phyloP scores from a whole-genome alignment of 2,888 invertebrate genomes.

The Augochlorella aurata region DNA sequence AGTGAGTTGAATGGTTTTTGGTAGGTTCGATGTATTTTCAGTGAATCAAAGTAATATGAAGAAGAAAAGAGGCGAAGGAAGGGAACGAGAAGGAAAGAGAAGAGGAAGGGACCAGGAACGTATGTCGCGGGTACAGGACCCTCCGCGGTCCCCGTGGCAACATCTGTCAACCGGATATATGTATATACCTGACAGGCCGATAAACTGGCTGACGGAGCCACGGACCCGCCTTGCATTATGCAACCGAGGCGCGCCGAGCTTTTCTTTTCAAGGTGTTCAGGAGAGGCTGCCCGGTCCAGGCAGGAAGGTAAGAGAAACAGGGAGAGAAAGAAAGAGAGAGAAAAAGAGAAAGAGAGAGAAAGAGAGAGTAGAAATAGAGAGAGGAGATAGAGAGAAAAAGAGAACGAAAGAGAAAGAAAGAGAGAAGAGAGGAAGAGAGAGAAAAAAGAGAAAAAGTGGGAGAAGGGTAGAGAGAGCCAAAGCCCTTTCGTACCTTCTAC shows the following conservation, averaged over 20 bases:
- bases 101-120: constrained; percentile 38
- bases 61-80: background rate
- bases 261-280: constrained; percentile 60
- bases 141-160: constrained; percentile 56
- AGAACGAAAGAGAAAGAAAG: no score
- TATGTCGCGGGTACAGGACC: constrained; percentile 51
- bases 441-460: background rate
- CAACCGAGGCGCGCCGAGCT: constrained; percentile 61
- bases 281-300: constrained; percentile 21
- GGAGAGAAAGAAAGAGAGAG: constrained; percentile 3
- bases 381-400: no score
- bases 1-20: background rate
- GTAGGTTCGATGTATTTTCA: background rate
- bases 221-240: constrained; percentile 69
- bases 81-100: constrained; percentile 1
- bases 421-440: no score
- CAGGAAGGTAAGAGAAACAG: constrained; percentile 17
- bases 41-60: background rate
- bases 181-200: constrained; percentile 66
- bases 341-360: no score
- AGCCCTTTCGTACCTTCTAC: constrained; percentile 47
- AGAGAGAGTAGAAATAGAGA: no score
- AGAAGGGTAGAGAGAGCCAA: constrained; percentile 13
- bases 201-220: constrained; percentile 70
- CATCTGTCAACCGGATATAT: constrained; percentile 70